phyloP scores from a whole-genome alignment of 53 echinoderm and acorn worm genomes.

The Hippasteria phrygiana region DNA sequence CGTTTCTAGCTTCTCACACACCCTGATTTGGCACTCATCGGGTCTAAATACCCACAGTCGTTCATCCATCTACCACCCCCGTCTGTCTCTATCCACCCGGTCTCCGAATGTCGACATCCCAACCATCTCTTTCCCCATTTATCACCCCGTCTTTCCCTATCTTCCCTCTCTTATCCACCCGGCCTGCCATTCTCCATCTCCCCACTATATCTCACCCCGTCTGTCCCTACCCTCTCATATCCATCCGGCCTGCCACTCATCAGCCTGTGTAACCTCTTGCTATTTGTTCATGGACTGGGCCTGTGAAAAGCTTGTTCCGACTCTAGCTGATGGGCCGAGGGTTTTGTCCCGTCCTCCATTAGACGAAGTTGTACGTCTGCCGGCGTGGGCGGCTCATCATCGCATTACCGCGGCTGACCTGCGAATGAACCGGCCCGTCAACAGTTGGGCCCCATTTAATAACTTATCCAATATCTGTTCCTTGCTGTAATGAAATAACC shows the following conservation, averaged over 20 bases:
- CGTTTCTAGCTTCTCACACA: no score
- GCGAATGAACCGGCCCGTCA: not conserved
- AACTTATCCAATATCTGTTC: not conserved
- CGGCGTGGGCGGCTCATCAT: not conserved
- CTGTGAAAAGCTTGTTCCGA: not conserved
- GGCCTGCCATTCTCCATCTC: no score
- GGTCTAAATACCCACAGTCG: no score
- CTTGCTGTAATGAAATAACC: not conserved
- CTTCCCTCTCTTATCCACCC: no score
- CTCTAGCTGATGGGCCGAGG: not conserved
- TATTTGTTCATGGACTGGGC: not conserved
- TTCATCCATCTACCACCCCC: no score
- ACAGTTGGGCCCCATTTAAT: not conserved
- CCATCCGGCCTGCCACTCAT: constrained; percentile 8
- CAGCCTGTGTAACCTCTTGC: not conserved
- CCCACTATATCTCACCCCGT: constrained; percentile 9
- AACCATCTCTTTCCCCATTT: no score
- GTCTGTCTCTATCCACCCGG: no score
- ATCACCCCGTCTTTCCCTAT: no score
- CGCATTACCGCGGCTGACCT: not conserved
- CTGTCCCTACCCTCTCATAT: not conserved
- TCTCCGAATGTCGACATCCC: no score
- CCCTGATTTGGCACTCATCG: no score
- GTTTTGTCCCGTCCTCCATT: constrained; percentile 14
- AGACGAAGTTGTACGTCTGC: not conserved